Percentiles rank a stretch among this genome's conserved stretches.
These are phyloP conservation scores for Falco punctatus DNA, from an alignment of 2,113 vertebrate species.

Conservation along the genomic window DNA sequence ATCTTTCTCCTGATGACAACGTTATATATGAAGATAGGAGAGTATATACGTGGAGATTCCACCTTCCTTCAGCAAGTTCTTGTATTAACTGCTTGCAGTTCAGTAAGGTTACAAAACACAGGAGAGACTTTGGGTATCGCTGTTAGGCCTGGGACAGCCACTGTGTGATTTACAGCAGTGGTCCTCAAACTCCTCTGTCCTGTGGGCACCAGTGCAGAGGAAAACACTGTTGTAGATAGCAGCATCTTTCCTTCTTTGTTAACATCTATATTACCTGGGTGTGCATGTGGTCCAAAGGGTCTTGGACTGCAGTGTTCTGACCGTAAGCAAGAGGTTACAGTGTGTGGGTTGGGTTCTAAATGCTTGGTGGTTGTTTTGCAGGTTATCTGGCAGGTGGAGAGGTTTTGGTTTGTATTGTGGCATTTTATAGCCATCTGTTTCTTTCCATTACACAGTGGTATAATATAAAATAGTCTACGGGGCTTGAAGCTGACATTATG, in stretches of 20 bases:
- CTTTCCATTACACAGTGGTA: background rate
- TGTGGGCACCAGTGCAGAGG: background rate
- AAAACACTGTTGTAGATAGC: background rate
- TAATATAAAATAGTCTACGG: background rate
- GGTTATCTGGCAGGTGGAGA: background rate
- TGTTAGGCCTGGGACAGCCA: background rate
- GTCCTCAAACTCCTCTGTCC: background rate
- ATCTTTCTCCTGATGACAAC: background rate
- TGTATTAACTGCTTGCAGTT: accelerated
- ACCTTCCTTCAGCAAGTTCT: background rate
- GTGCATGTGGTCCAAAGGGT: accelerated
- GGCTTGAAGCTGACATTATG: background rate
- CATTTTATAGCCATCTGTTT: background rate
- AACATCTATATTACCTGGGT: background rate
- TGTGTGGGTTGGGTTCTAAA: background rate
- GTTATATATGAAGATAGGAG: background rate
- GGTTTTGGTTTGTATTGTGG: background rate
- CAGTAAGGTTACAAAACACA: background rate
- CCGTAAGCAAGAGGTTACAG: background rate
- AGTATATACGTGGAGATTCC: background rate
- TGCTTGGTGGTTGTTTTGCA: accelerated
- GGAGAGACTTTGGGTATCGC: background rate
- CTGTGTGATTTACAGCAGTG: background rate
- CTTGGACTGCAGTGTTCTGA: background rate
- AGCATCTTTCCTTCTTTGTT: background rate